These are phyloP conservation scores for Diarsia dahlii DNA, from an alignment of 2,888 invertebrate species.

Conservation along the genomic window DNA sequence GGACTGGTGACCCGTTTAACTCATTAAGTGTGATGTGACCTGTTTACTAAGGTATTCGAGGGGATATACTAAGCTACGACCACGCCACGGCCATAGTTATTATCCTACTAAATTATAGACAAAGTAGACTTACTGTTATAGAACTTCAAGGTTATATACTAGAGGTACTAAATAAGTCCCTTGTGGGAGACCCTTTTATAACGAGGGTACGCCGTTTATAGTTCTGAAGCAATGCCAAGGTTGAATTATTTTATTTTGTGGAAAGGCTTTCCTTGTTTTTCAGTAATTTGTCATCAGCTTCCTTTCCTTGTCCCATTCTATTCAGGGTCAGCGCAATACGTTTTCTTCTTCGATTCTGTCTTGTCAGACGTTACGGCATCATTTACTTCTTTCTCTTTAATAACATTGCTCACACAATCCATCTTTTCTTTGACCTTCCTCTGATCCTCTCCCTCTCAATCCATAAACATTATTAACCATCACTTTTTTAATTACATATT, in stretches of 20 bases:
- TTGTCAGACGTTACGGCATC: too few relatives aligned
- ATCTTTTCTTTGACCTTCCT: too few relatives aligned
- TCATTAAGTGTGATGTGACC: conserved; percentile 64
- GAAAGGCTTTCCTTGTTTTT: neutral
- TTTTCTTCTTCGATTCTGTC: too few relatives aligned
- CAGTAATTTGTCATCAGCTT: neutral
- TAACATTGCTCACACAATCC: too few relatives aligned
- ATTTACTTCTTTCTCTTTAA: too few relatives aligned
- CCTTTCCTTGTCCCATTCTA: too few relatives aligned
- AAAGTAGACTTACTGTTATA: conserved; percentile 12
- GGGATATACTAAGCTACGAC: conserved; percentile 33
- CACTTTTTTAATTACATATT: too few relatives aligned
- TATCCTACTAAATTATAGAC: conserved; percentile 22
- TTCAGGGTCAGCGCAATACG: too few relatives aligned
- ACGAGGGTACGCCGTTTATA: conserved; percentile 21
- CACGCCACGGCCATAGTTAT: conserved; percentile 4
- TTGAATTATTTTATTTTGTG: conserved; percentile 9
- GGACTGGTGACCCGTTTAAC: conserved; percentile 67
- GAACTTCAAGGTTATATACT: conserved; percentile 37
- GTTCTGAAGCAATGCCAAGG: conserved; percentile 15
- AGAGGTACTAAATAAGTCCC: conserved; percentile 37
- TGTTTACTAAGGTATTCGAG: conserved; percentile 39
- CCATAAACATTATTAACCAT: too few relatives aligned
- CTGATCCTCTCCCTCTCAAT: too few relatives aligned
- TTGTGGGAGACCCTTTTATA: conserved; percentile 38